A percentile compares a stretch with the other conserved stretches of the same genome.
phyloP scores from a whole-genome alignment of 2,113 vertebrate species.

The Miniopterus natalensis region DNA sequence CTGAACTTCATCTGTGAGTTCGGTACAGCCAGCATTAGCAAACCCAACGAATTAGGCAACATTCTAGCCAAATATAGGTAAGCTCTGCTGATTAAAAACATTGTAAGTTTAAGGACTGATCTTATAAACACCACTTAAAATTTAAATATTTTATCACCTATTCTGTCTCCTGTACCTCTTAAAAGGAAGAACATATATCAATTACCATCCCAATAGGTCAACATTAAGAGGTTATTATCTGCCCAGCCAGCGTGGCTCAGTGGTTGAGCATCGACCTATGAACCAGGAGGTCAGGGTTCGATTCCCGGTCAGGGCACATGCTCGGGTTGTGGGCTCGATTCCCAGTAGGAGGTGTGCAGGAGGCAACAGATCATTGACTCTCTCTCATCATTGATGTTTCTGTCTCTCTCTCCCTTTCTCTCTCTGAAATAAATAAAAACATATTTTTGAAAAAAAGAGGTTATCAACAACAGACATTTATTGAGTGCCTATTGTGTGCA shows the following conservation, averaged over 20 bases:
- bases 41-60: slow-evolving; percentile 53
- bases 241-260: too few relatives aligned
- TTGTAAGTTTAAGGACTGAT: not conserved
- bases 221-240: slow-evolving; percentile 52
- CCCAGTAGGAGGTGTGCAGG: too few relatives aligned
- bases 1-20: not conserved
- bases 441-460: too few relatives aligned
- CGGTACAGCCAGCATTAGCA: slow-evolving; percentile 4
- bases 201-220: slow-evolving; percentile 42
- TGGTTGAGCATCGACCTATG: too few relatives aligned
- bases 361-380: too few relatives aligned
- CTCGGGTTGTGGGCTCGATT: too few relatives aligned
- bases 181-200: slow-evolving; percentile 48
- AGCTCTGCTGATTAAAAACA: slow-evolving; percentile 52
- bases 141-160: slow-evolving; percentile 22
- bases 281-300: too few relatives aligned
- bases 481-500: slow-evolving; percentile 76
- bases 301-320: too few relatives aligned
- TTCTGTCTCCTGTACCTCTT: not conserved
- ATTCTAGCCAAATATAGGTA: slow-evolving; percentile 29
- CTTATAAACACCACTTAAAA: slow-evolving; percentile 31
- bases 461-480: slow-evolving; percentile 79
- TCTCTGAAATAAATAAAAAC: too few relatives aligned
- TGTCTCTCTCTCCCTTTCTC: too few relatives aligned
- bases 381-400: too few relatives aligned